phyloP scores from a whole-genome alignment of 2,888 invertebrate genomes.

The Mythimna pallens region DNA sequence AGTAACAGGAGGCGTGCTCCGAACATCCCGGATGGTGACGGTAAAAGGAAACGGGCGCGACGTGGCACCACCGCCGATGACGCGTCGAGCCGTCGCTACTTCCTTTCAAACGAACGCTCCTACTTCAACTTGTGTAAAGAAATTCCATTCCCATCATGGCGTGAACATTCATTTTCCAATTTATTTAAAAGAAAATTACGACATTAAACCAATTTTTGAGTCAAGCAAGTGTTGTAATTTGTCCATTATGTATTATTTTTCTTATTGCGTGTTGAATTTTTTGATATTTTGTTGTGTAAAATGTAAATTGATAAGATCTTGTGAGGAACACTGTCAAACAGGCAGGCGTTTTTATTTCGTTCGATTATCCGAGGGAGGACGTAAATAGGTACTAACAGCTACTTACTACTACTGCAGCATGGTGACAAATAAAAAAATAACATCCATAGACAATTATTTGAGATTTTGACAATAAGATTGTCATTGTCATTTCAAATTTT shows the following conservation, averaged over 20 bases:
- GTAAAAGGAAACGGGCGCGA: conserved; percentile 75
- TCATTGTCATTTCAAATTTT: background rate
- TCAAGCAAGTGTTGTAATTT: background rate
- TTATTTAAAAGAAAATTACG: background rate
- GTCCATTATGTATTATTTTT: background rate
- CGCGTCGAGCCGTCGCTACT: conserved; percentile 57
- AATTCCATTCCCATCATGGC: conserved; percentile 38
- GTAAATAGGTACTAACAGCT: background rate
- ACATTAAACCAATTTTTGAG: background rate
- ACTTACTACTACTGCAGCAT: background rate
- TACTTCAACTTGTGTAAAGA: conserved; percentile 31
- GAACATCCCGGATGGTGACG: conserved; percentile 80
- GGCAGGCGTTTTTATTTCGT: background rate
- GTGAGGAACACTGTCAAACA: background rate
- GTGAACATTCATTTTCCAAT: background rate
- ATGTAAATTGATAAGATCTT: background rate
- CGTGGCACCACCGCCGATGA: conserved; percentile 57
- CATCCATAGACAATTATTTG: conserved; percentile 22
- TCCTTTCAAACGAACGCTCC: conserved; percentile 55
- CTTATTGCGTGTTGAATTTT: too few relatives aligned
- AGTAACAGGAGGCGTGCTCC: conserved; percentile 72
- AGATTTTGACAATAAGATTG: conserved; percentile 4
- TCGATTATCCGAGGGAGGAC: background rate
- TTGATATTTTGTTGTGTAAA: background rate
- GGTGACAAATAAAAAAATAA: background rate